Base-by-base conservation (phyloP, 2,113 vertebrate species). In the Silurus asotus region DNA sequence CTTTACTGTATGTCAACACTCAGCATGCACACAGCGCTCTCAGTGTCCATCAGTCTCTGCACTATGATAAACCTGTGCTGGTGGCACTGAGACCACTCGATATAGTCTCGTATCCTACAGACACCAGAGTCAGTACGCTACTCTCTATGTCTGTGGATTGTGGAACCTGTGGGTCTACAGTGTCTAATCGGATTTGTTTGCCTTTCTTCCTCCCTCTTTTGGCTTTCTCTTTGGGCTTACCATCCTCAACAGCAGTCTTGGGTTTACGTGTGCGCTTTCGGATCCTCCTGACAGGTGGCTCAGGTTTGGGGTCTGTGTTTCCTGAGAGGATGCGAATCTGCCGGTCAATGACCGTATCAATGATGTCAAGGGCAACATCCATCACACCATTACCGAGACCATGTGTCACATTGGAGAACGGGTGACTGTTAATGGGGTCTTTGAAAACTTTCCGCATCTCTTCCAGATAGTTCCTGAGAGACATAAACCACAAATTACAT, bases 301-400 rank as follows among this genome's bases (percentile, higher is more conserved):
- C 88, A 0, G 93, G 84, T 79, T 95, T 94, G 0, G 94, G 91
- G 0, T 94, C 93, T 0, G 93, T 92, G 0, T 92, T 92, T 0
- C 95, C 95, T 0, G 95, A 96, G 49, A 96, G 91, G 86, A 95
- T 93, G 64, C 93, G 94, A 10, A 96, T 95, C 91, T 96, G 95
- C 79, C 94, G 94, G 8, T 95, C 94, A 15, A 96, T 94, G 0
- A 94, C 94, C 83, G 82, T 92, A 6, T 93, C 15, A 83, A 96
- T 87, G 90, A 94, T 93, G 91, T 95, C 94, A 62, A 96, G 90
- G 0, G 93, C 93, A 0, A 93, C 93, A 13, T 95, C 94, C 83
- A 96, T 67, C 94, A 95, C 91, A 11, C 94, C 95, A 25, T 94
- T 89, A 5, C 95, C 95, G 1, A 96, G 94, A 70, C 95, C 93